A percentile compares a stretch with the other conserved stretches of the same genome.
These are phyloP conservation scores for Ephialtes manifestator DNA, from an alignment of 2,888 invertebrate genomes.

Conservation along the genomic window DNA sequence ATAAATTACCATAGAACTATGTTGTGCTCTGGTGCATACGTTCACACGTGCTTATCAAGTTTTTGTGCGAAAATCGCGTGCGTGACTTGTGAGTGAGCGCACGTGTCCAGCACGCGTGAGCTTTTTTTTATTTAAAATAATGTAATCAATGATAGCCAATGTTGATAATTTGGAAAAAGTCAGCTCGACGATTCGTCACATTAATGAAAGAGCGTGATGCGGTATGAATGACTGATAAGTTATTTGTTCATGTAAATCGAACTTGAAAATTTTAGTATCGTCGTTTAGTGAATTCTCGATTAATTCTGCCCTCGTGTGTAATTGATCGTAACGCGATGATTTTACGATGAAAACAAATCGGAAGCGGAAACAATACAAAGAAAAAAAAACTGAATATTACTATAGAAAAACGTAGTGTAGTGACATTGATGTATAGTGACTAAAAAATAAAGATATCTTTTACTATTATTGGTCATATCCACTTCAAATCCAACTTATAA, in stretches of 20 bases:
- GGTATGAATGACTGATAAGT: slow-evolving; percentile 27
- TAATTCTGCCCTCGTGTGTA: slow-evolving; percentile 62
- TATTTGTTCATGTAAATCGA: slow-evolving; percentile 33
- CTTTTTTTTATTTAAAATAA: slow-evolving; percentile 22
- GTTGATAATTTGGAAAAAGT: slow-evolving; percentile 25
- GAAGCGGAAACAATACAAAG: slow-evolving; percentile 19
- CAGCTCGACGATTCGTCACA: slow-evolving; percentile 18
- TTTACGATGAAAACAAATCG: slow-evolving; percentile 11
- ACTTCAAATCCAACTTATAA: slow-evolving; percentile 78
- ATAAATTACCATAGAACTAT: slow-evolving; percentile 21
- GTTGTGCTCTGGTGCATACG: slow-evolving; percentile 50
- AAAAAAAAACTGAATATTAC: slow-evolving; percentile 25
- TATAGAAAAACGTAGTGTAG: slow-evolving; percentile 38
- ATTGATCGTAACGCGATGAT: slow-evolving; percentile 43
- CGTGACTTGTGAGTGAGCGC: slow-evolving; percentile 68
- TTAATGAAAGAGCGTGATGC: slow-evolving; percentile 31
- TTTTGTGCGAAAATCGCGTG: slow-evolving; percentile 71
- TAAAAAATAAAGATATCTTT: slow-evolving; percentile 65
- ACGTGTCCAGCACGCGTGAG: slow-evolving; percentile 57
- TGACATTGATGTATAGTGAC: slow-evolving; percentile 51
- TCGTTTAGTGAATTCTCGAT: slow-evolving; percentile 56
- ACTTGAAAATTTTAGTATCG: slow-evolving; percentile 9
- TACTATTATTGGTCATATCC: slow-evolving; percentile 75
- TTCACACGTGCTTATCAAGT: slow-evolving; percentile 57
- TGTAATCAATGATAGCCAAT: slow-evolving; percentile 29